Evolutionary conservation across 1,140 invertebrate genomes (phyloP), one percentile per base, ranked within the genome.

Genomic region (Philaenus spumarius): DNA sequence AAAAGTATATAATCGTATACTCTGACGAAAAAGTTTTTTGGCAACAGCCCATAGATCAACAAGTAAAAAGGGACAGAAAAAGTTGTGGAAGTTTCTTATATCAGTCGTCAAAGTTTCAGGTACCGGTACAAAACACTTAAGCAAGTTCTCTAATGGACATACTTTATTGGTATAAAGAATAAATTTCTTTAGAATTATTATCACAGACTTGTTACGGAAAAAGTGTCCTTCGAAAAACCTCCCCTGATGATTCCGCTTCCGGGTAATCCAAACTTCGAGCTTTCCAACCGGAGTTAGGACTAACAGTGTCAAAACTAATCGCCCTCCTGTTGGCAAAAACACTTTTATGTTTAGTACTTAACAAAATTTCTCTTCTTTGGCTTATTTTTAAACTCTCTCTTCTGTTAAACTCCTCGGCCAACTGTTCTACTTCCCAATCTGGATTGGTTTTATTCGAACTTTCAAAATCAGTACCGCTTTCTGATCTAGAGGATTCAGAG

Each of bases 371-470:
- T 30, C 26, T 5, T 19, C 20, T 34, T 19, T 12, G 48, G 6
- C n/a, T 15, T 19, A 17, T 34, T 34, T 35, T 12, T 2, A 51
- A 34, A 51, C 48, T 34, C 24, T 51, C 48, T 51, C 23, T 30
- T n/a, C 48, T 6, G 9, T 51, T 34, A 24, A 51, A 35, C 48
- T 51, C 48, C 12, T 51, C 20, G 12, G 85, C 86, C 20, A 89
- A 71, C 84, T 89, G 85, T 65, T 82, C 77, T 0, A 88, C 80
- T 69, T 90, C 87, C 87, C 87, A 89, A 61, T 89, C 82, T 51
- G 71, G 63, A 63, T 82, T 80, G 46, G 78, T 65, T 0, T 61
- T 43, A 43, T 64, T 61, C 9, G 64, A 62, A 0, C 56, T 61
- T 37, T 70, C 63, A 40, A n/a, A n/a, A n/a, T 62, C 67, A 20